Conservation (phyloP, 1,140 invertebrate genomes). For the Achatina immaculata region DNA sequence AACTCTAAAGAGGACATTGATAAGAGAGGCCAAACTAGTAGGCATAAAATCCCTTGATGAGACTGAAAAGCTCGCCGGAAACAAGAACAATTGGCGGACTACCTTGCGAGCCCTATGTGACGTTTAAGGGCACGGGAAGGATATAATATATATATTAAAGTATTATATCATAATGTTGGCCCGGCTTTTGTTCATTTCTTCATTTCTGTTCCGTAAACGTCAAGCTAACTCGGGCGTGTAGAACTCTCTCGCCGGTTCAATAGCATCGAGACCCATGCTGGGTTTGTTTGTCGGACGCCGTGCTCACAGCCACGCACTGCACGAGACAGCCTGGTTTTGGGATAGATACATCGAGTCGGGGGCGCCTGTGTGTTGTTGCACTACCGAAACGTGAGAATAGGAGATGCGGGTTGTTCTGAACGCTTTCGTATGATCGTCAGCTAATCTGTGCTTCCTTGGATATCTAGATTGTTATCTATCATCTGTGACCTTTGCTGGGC, state of each 20-base stretch:
- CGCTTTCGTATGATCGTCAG: neutral
- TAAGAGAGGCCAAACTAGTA: too few relatives aligned
- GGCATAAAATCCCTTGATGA: too few relatives aligned
- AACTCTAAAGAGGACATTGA: too few relatives aligned
- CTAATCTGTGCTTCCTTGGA: neutral
- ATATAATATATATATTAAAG: too few relatives aligned
- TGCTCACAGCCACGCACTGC: neutral
- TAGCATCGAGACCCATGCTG: conserved; percentile 13
- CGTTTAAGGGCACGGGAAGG: too few relatives aligned
- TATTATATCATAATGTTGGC: too few relatives aligned
- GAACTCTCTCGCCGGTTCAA: neutral
- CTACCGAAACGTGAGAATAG: neutral
- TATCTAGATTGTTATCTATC: neutral
- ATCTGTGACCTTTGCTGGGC: neutral
- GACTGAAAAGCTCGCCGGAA: too few relatives aligned
- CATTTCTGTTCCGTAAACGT: too few relatives aligned
- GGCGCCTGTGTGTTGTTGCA: neutral
- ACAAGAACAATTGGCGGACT: too few relatives aligned
- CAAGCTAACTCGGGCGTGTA: conserved; percentile 5
- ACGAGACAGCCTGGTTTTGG: neutral
- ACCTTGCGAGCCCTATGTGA: too few relatives aligned
- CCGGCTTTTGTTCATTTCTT: too few relatives aligned
- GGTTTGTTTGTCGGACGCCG: neutral
- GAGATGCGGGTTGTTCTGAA: neutral
- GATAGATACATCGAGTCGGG: neutral